Conservation (phyloP, 1,140 invertebrate genomes). For the Sarcophaga bullata region DNA sequence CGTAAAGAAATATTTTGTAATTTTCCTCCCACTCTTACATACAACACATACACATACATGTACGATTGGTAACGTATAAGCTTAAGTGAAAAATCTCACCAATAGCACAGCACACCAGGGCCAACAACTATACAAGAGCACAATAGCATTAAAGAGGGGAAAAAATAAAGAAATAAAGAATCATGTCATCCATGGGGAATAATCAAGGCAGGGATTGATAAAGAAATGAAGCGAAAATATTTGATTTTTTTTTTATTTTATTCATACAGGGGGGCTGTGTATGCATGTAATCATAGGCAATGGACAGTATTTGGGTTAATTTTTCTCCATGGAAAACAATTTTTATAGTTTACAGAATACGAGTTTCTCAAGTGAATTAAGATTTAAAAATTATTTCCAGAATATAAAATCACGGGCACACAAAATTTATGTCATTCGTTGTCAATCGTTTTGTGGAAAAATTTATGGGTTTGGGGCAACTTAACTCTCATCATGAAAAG, state of each 20-base stretch:
- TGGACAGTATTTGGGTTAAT: no score
- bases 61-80: no score
- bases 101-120: neutral
- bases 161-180: neutral
- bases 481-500: no score
- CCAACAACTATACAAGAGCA: neutral
- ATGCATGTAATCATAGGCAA: no score
- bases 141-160: neutral
- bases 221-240: constrained; percentile 27
- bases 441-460: no score
- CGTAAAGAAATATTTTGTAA: constrained; percentile 26
- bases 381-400: no score
- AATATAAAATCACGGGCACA: no score
- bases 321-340: no score
- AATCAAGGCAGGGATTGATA: constrained; percentile 32
- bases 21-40: constrained; percentile 15
- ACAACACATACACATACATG: neutral
- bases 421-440: no score
- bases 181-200: constrained; percentile 26
- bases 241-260: neutral
- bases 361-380: no score
- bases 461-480: no score
- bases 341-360: no score
- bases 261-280: neutral
- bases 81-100: neutral